Evolutionary conservation across 2,797 vertebrate genomes (phyloP).

Genomic region (Galago senegalensis): DNA sequence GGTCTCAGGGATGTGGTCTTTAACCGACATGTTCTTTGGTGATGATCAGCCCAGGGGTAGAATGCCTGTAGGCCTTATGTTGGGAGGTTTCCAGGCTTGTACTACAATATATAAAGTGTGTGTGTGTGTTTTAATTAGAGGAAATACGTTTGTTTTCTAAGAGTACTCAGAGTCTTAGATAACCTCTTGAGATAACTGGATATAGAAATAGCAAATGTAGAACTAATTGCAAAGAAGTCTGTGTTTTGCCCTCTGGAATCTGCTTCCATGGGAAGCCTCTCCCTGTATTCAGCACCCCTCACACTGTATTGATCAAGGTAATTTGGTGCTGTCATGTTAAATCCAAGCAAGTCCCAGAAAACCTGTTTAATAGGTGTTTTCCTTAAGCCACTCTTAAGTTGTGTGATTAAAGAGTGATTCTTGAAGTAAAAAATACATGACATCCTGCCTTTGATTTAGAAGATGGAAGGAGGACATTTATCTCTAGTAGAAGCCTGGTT

Average conservation of each 20-base stretch:
- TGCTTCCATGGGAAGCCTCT: background rate
- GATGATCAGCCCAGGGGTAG: background rate
- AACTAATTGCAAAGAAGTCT: background rate
- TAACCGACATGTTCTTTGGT: background rate
- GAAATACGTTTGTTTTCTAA: background rate
- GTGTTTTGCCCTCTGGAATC: background rate
- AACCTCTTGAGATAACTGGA: background rate
- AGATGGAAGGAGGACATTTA: constrained; percentile 63
- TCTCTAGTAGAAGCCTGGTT: background rate
- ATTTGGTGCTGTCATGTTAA: constrained; percentile 73
- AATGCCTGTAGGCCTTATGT: background rate
- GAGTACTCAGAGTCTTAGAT: background rate
- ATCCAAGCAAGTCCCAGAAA: constrained; percentile 68
- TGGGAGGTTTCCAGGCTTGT: background rate
- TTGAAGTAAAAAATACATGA: constrained; percentile 61
- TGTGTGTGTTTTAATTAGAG: constrained; percentile 45
- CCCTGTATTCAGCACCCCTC: background rate
- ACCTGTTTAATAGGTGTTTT: constrained; percentile 69
- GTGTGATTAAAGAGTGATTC: constrained; percentile 72
- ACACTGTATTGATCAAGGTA: constrained; percentile 61
- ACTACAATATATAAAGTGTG: background rate
- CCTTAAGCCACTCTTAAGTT: constrained; percentile 48
- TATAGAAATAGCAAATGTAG: background rate
- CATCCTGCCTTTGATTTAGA: constrained; percentile 76
- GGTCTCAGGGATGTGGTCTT: background rate